Conservation (phyloP, 1,140 invertebrate species). For the Piezodorus guildinii region DNA sequence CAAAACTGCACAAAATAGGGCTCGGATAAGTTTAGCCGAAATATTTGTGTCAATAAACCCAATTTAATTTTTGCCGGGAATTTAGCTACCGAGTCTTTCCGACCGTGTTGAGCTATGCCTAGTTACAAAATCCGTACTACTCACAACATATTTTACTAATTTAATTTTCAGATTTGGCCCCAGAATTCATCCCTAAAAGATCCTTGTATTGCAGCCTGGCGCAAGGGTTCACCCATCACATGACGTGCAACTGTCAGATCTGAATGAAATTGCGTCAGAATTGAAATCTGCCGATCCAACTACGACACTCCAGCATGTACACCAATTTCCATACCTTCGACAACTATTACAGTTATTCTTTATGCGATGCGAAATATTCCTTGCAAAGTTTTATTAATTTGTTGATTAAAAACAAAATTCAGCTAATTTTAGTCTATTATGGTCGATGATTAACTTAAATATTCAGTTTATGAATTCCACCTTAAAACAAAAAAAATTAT, state of each 20-base stretch:
- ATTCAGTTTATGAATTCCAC: too few species aligned
- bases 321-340: not conserved
- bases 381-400: too few species aligned
- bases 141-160: not conserved
- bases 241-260: not conserved
- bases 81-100: not conserved
- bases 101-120: too few species aligned
- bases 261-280: not conserved
- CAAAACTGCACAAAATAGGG: not conserved
- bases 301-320: too few species aligned
- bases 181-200: not conserved
- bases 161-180: constrained; percentile 1
- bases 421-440: too few species aligned
- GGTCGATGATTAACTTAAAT: too few species aligned
- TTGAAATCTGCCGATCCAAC: not conserved
- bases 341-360: not conserved
- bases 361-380: not conserved
- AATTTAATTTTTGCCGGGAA: not conserved
- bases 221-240: not conserved
- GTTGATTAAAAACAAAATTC: too few species aligned
- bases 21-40: not conserved
- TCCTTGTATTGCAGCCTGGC: not conserved
- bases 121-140: too few species aligned
- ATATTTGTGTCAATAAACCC: not conserved
- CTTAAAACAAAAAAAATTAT: too few species aligned